Conservation (phyloP, 2,113 vertebrate genomes). For the Tragulus kanchil region DNA sequence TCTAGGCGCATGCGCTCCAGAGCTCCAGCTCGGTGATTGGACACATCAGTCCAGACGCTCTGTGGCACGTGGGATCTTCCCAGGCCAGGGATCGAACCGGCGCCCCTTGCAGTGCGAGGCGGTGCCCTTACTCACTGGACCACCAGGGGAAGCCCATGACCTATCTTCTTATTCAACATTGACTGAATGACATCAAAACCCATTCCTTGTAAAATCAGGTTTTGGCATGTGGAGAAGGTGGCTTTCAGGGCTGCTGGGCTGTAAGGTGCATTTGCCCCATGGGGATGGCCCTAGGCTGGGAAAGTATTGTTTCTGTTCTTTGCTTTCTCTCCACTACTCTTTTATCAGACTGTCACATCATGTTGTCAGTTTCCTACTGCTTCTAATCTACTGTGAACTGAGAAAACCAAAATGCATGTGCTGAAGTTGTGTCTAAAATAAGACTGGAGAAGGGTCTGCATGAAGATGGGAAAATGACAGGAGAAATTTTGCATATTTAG, state of each 20-base stretch:
- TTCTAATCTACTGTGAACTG: neutral
- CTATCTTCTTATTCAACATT: neutral
- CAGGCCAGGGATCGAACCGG: too few relatives aligned
- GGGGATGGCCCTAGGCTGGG: fast-evolving
- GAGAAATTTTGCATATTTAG: neutral
- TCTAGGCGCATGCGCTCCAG: too few relatives aligned
- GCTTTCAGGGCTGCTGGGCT: neutral
- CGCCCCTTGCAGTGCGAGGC: too few relatives aligned
- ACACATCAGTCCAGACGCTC: too few relatives aligned
- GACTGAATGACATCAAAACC: neutral
- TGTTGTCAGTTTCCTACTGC: neutral
- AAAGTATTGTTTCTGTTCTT: neutral
- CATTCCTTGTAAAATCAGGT: neutral
- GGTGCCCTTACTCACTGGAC: too few relatives aligned
- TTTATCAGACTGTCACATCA: neutral
- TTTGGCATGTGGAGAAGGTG: neutral
- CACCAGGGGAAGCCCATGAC: too few relatives aligned
- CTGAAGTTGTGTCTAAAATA: neutral
- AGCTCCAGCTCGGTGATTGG: too few relatives aligned
- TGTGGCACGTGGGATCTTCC: too few relatives aligned
- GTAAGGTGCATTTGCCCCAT: fast-evolving
- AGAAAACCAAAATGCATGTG: neutral
- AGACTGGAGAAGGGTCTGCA: neutral
- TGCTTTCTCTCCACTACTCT: neutral
- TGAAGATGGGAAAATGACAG: neutral